These are phyloP conservation scores for Anagrus nilaparvatae DNA, from an alignment of 1,140 invertebrate species.

Conservation along the genomic window DNA sequence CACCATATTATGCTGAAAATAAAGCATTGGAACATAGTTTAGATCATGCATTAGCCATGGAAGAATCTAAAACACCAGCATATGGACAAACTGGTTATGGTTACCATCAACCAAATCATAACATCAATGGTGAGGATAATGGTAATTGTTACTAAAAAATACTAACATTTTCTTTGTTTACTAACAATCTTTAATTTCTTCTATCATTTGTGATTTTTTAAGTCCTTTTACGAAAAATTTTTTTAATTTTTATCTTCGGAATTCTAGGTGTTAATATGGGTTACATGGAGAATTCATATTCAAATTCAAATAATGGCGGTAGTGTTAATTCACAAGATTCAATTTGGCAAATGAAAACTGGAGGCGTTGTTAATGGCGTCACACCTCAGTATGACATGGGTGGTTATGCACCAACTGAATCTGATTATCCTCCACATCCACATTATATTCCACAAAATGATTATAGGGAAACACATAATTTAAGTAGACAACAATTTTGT, in stretches of 20 bases:
- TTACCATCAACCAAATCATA: constrained; percentile 57
- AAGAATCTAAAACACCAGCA: constrained; percentile 68
- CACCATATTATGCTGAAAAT: constrained; percentile 82
- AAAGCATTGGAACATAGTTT: constrained; percentile 81
- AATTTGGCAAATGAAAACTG: constrained; percentile 88
- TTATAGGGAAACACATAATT: constrained; percentile 65
- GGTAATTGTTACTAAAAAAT: constrained; percentile 4
- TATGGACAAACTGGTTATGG: constrained; percentile 79
- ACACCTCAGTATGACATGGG: constrained; percentile 69
- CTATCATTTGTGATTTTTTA: neutral
- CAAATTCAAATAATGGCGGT: constrained; percentile 84
- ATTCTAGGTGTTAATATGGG: constrained; percentile 72
- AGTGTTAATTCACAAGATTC: constrained; percentile 90
- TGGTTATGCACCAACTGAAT: constrained; percentile 68
- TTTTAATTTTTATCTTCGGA: constrained; percentile 10
- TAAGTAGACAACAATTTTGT: constrained; percentile 74
- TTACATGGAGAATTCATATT: constrained; percentile 84
- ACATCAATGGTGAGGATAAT: constrained; percentile 56
- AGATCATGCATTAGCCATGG: constrained; percentile 68
- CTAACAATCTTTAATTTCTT: neutral
- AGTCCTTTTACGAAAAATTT: no score
- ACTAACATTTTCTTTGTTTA: neutral
- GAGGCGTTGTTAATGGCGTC: constrained; percentile 54
- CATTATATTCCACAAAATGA: constrained; percentile 61
- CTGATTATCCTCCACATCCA: constrained; percentile 74